These are phyloP conservation scores for Tinea semifulvella DNA, from an alignment of 2,888 invertebrate genomes.

Conservation along the genomic window DNA sequence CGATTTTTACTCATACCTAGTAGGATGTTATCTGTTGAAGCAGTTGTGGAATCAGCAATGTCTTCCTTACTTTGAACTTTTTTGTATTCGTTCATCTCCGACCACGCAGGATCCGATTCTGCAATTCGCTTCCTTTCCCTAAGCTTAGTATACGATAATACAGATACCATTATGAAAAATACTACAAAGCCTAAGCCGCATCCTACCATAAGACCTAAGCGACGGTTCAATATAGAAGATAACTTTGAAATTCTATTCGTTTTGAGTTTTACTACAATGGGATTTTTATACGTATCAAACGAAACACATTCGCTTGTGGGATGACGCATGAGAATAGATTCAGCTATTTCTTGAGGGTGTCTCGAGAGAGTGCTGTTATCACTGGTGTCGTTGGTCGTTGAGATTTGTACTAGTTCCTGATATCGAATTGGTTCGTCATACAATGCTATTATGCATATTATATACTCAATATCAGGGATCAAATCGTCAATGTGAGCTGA, in stretches of 20 bases:
- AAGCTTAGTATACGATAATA: slow-evolving; percentile 54
- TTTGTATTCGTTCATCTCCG: slow-evolving; percentile 59
- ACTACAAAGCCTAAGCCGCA: slow-evolving; percentile 54
- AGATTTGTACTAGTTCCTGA: slow-evolving; percentile 27
- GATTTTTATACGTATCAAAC: slow-evolving; percentile 49
- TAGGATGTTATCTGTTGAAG: slow-evolving; percentile 60
- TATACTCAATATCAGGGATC: slow-evolving; percentile 42
- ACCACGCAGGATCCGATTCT: slow-evolving; percentile 54
- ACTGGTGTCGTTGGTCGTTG: slow-evolving; percentile 32
- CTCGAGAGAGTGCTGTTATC: slow-evolving; percentile 34
- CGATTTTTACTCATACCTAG: slow-evolving; percentile 54
- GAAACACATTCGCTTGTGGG: slow-evolving; percentile 55
- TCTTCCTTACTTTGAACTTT: slow-evolving; percentile 59
- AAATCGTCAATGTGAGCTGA: slow-evolving; percentile 44
- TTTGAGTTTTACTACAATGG: slow-evolving; percentile 32
- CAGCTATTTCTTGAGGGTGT: slow-evolving; percentile 44
- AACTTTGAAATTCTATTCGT: slow-evolving; percentile 39
- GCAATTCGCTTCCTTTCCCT: slow-evolving; percentile 58
- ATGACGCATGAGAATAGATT: slow-evolving; percentile 42
- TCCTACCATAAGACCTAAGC: slow-evolving; percentile 56
- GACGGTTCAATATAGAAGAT: slow-evolving; percentile 43
- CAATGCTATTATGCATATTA: slow-evolving; percentile 46
- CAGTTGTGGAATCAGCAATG: slow-evolving; percentile 50
- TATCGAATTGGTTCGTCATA: slow-evolving; percentile 39
- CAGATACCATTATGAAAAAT: slow-evolving; percentile 55